Conservation (phyloP, 2,888 invertebrate species). For the Diogma glabrata region DNA sequence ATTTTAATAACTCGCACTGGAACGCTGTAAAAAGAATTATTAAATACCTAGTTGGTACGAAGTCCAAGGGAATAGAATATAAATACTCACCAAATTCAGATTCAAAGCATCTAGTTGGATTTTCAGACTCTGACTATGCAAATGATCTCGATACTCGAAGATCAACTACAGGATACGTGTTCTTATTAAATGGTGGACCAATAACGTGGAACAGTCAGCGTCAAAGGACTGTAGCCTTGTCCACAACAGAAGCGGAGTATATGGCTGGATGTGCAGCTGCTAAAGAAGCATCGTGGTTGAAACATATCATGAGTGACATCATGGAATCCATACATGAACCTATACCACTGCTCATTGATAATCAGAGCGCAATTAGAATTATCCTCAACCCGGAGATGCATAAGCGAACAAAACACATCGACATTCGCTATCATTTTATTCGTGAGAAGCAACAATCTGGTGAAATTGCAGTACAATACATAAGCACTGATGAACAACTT, state of each 20-base stretch:
- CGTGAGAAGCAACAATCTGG: no score
- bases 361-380: no score
- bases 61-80: neutral
- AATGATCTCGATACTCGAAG: neutral
- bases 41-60: neutral
- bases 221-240: neutral
- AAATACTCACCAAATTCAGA: neutral
- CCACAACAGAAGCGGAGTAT: neutral
- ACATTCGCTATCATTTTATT: no score
- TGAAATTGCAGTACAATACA: neutral
- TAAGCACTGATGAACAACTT: neutral
- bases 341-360: no score
- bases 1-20: neutral
- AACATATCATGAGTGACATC: neutral
- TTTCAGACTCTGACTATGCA: neutral
- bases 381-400: no score
- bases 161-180: neutral
- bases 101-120: neutral
- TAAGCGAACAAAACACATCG: no score
- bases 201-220: neutral
- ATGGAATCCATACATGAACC: neutral
- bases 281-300: neutral
- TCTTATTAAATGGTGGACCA: neutral
- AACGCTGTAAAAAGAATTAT: slow-evolving; percentile 4
- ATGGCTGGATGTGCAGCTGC: slow-evolving; percentile 3